Base-by-base conservation (phyloP, 2,888 invertebrate genomes). In the Drosophila tanythrix region DNA sequence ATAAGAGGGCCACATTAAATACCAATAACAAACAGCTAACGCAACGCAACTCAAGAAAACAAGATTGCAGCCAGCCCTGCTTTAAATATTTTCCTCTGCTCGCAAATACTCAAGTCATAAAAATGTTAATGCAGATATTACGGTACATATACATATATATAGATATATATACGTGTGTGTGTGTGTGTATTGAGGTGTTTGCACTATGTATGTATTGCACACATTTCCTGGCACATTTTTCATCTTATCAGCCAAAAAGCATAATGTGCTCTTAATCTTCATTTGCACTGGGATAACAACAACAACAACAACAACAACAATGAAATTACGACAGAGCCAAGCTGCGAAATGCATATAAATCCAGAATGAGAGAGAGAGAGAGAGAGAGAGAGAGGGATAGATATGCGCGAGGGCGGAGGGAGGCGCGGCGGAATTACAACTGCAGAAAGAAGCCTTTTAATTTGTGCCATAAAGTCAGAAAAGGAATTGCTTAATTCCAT, bases 401-500 rank as follows among this genome's bases (percentile, higher is more conserved):
- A 53, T 58, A 67, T 18, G 10, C 43, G 43, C 35, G 35, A 13
- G 11, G 36, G 8, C 2, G 40, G 27, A 29, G 33, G 33, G 3
- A 11, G 33, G 11, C 33, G 8, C 18, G 36, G 6, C 2, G 29
- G n/a, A 29, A 60, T 63, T 70, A 58, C 57, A 65, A 51, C 21
- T 55, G 51, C 33, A 56, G 70, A 21, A 10, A 53, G 74, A 80
- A 83, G 72, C 79, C 88, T 81, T 79, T 84, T 84, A 84, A 84
- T 88, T 88, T 84, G 85, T 81, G 82, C 52, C 79, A 84, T 87
- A 89, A 83, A 76, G 78, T 50, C 71, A 55, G 46, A 56, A 59
- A 84, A 84, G 76, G 88, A 88, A 85, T 88, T 79, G 85, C 84
- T 85, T 85, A 85, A 85, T 85, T 85, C 90, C 88, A 75, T 56